A percentile compares a stretch with the other conserved stretches of the same genome.
Conservation (phyloP, 2,113 vertebrate genomes). For the Pelodiscus sinensis region DNA sequence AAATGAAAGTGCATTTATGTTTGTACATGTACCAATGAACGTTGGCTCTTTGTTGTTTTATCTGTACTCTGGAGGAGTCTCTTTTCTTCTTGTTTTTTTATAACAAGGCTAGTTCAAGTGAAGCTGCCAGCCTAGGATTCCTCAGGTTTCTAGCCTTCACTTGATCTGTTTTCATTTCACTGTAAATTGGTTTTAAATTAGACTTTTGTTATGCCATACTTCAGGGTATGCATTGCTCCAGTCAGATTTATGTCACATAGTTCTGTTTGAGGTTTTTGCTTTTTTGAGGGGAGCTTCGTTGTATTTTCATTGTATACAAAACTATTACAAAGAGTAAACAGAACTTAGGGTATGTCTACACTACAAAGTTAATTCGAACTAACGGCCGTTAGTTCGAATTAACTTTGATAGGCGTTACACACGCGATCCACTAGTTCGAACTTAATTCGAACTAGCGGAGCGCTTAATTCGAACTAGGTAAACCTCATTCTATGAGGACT, state of each 20-base stretch:
- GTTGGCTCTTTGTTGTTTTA: neutral
- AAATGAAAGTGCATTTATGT: accelerated
- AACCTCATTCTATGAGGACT: too few species aligned
- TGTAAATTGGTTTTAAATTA: accelerated
- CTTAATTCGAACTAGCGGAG: too few species aligned
- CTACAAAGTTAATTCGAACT: too few species aligned
- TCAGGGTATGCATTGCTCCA: accelerated
- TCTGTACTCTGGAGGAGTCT: neutral
- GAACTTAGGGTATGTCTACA: too few species aligned
- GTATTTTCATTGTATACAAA: neutral
- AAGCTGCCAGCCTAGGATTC: neutral
- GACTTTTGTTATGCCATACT: accelerated
- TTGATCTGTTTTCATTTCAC: neutral
- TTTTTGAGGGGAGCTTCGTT: too few species aligned
- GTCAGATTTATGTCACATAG: neutral
- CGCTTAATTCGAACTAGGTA: too few species aligned
- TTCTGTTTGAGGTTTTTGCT: neutral
- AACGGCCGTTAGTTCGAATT: too few species aligned
- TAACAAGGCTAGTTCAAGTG: neutral
- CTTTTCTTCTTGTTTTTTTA: accelerated
- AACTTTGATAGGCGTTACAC: too few species aligned
- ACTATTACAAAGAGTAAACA: neutral
- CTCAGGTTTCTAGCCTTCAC: accelerated
- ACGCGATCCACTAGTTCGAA: too few species aligned
- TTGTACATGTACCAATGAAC: accelerated